These are phyloP conservation scores for Ptychoptera contaminata DNA, from an alignment of 2,888 invertebrate species.

Conservation along the genomic window DNA sequence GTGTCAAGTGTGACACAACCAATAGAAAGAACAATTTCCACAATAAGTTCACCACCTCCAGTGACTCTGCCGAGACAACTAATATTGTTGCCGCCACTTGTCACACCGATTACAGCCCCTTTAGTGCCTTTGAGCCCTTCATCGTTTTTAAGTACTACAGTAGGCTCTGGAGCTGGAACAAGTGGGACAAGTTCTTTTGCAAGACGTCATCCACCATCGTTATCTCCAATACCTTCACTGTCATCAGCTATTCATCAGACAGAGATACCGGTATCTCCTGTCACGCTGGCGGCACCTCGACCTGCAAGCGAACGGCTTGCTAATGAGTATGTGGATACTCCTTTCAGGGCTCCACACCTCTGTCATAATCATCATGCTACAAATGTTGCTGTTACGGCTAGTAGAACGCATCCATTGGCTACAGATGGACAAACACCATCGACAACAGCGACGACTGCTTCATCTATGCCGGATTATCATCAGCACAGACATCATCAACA, in stretches of 20 bases:
- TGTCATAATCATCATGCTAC: no score
- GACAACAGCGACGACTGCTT: no score
- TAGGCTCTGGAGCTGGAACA: no score
- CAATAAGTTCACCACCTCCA: neutral
- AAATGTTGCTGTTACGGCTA: no score
- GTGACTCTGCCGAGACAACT: conserved; percentile 13
- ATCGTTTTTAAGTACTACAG: conserved; percentile 24
- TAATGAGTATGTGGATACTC: conserved; percentile 91
- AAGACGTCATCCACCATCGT: no score
- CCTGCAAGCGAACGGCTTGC: conserved; percentile 73
- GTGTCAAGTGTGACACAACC: no score
- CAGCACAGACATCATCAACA: conserved; percentile 13
- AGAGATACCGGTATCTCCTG: conserved; percentile 28
- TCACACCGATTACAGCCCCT: conserved; percentile 19
- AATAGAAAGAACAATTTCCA: no score
- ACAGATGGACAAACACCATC: neutral
- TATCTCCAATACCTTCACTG: conserved; percentile 19
- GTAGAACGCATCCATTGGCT: neutral
- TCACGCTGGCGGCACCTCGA: conserved; percentile 52
- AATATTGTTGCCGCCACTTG: conserved; percentile 10
- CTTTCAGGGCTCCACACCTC: conserved; percentile 44
- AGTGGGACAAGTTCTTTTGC: no score
- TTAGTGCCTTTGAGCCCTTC: conserved; percentile 16
- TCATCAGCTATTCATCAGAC: conserved; percentile 16
- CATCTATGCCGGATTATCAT: conserved; percentile 3